Base-by-base conservation (phyloP, 2,113 vertebrate species). In the Cyprinus carpio region DNA sequence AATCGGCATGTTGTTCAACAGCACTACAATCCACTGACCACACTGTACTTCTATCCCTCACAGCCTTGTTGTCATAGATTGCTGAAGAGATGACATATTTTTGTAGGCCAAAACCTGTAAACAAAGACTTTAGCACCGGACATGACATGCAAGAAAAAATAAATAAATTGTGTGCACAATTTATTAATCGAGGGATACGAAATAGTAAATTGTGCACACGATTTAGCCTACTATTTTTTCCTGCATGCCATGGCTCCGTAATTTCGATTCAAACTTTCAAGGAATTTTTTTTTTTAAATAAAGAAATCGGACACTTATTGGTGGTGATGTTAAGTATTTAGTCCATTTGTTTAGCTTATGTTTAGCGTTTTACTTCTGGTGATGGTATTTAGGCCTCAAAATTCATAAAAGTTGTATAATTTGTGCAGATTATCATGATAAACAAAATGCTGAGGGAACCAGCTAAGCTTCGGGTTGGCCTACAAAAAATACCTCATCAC, bases 11-110 rank as follows among this genome's bases (percentile, higher is more conserved):
- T 31, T 31, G n/a, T 23, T 51, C 27, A 71, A 2, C 3, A 71
- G 10, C 69, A n/a, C n/a, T 72, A 72, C 20, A n/a, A n/a, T 72
- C 34, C 37, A 72, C 15, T 72, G 11, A 12, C 11, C 23, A 2
- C 69, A 72, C 37, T 72, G 37, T 72, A 72, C 34, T 0, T n/a
- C 23, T 72, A 0, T 72, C 34, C 4, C 11, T 72, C 69, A 43
- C 69, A 72, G 37, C 23, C 69, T 72, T 72, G 69, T 72, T 72
- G 40, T 72, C 37, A 43, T 15, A n/a, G 37, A 74, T 23, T 43
- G 23, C 71, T 43, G 37, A 40, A 74, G 71, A 6, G 23, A 43
- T 74, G 23, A 74, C 16, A 37, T 37, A 20, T 43, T 74, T 74
- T 74, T 74, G 34, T 43, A 25, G 37, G 37, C 37, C 23, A 43